Conservation (phyloP, 2,888 invertebrate species). For the Drosophila kanekoi region DNA sequence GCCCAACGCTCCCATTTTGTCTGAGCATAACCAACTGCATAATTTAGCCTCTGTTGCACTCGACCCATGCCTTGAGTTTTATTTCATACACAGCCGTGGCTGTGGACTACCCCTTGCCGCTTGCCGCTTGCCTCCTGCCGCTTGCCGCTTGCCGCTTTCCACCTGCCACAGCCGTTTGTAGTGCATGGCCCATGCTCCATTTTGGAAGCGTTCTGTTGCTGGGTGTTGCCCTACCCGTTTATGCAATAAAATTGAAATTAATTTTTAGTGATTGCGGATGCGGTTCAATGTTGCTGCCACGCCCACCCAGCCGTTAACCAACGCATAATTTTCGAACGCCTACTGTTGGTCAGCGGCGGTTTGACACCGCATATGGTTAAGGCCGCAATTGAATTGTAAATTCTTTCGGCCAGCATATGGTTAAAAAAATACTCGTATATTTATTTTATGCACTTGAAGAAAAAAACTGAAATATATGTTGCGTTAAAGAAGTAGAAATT, state of each 20-base stretch:
- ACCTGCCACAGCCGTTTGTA: slow-evolving; percentile 42
- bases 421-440: slow-evolving; percentile 22
- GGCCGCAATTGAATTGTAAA: slow-evolving; percentile 70
- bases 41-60: slow-evolving; percentile 50
- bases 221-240: slow-evolving; percentile 12
- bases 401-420: slow-evolving; percentile 50
- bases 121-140: slow-evolving; percentile 4
- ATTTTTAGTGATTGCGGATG: slow-evolving; percentile 81
- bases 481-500: no score
- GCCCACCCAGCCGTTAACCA: slow-evolving; percentile 41
- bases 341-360: slow-evolving; percentile 53
- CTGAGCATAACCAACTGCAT: slow-evolving; percentile 48
- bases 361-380: slow-evolving; percentile 67
- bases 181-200: slow-evolving; percentile 49
- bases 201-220: slow-evolving; percentile 31
- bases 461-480: not conserved
- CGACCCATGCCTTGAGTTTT: slow-evolving; percentile 49
- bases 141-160: slow-evolving; percentile 9
- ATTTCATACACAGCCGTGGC: slow-evolving; percentile 28
- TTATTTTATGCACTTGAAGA: slow-evolving; percentile 1
- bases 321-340: slow-evolving; percentile 48
- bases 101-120: not conserved
- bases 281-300: slow-evolving; percentile 57
- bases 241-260: slow-evolving; percentile 80
- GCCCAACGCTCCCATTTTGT: slow-evolving; percentile 9